Base-by-base conservation (phyloP, 2,888 invertebrate species). In the Bombyx huttoni region DNA sequence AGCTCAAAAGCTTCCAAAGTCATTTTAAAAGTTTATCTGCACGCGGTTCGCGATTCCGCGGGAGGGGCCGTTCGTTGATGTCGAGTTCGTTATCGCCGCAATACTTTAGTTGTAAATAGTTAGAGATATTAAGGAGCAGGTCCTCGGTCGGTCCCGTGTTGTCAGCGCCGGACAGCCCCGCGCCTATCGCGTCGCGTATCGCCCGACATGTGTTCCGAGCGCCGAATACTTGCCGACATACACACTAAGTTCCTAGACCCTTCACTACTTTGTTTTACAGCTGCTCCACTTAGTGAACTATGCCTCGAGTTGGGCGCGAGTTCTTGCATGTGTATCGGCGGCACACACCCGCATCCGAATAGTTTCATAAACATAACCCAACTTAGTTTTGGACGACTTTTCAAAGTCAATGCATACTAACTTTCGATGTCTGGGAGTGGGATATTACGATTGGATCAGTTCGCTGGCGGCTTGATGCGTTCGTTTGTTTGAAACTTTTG, bases 1-100 rank as follows among this genome's bases (percentile, higher is more conserved):
- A 89, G 89, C 89, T 89, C 89, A 89, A 89, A 89, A 89, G 89
- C 89, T 89, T 88, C 89, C 86, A 87, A 89, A 89, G 89, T 89
- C 89, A 89, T 89, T 89, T 89, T 89, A 89, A 89, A 89, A 89
- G 89, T 89, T 89, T 89, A 89, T 89, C 89, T 89, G 84, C 79
- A 82, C 82, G 88, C 81, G 83, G 73, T 63, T 66, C 69, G 70
- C 60, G 74, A 64, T 40, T 69, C 64, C 65, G 68, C 66, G 66
- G 63, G 72, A 70, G 70, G 74, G 65, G 74, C 59, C 70, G 70
- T 56, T 64, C 67, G 79, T 78, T 79, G 78, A 84, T 78, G 62
- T 75, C 65, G 67, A 40, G 73, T 77, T 74, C 78, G 84, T 85
- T 87, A 87, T 87, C 67, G 70, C 74, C 74, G 77, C 81, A 79